Evolutionary conservation across 1,140 invertebrate species (phyloP), one percentile per base, ranked within the genome.

Genomic region (Helicoverpa armigera): DNA sequence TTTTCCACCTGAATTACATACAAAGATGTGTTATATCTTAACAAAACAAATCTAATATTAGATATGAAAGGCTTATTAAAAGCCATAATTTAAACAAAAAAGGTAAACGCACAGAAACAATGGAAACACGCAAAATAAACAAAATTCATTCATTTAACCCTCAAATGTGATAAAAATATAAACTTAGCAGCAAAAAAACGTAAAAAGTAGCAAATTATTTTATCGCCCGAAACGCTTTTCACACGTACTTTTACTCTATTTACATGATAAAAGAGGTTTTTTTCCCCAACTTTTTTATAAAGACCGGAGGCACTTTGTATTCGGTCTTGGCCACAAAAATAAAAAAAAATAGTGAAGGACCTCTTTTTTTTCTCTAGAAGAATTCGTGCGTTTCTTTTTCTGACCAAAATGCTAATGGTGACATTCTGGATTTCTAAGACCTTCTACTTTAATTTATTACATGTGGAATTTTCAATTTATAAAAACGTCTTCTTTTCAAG

Each of bases 261-360:
- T 65, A 65, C 61, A 65, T 65, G 61, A 65, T 65, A 65, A 65
- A 65, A n/a, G 23, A 43, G 31, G 61, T 43, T 65, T 43, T 16
- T 58, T 43, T 43, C 9, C 9, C n/a, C 56, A 58, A 58, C 56
- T 58, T 58, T 56, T 58, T 56, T 18, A 13, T 65, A 65, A 65
- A 65, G 61, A 43, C 61, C 61, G 61, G 31, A 65, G 61, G 61
- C 35, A 65, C 61, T 65, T 43, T 65, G 61, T 65, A 65, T 65
- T 65, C 61, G 61, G 31, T 48, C 31, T n/a, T 65, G 61, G 61
- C 61, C 61, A 11, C 61, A 65, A 43, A 65, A 43, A 7, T 5
- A 18, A 58, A 58, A 63, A 63, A 63, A 48, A 35, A 65, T 65
- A 65, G 31, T 65, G 35, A 35, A 43, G 29, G 61, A 16, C 2